Percentiles rank a stretch among this genome's conserved stretches.
These are phyloP conservation scores for Phacellophora camtschatica DNA, from an alignment of 30 jellyfish, hydroid and myxozoan genomes.

Conservation along the genomic window DNA sequence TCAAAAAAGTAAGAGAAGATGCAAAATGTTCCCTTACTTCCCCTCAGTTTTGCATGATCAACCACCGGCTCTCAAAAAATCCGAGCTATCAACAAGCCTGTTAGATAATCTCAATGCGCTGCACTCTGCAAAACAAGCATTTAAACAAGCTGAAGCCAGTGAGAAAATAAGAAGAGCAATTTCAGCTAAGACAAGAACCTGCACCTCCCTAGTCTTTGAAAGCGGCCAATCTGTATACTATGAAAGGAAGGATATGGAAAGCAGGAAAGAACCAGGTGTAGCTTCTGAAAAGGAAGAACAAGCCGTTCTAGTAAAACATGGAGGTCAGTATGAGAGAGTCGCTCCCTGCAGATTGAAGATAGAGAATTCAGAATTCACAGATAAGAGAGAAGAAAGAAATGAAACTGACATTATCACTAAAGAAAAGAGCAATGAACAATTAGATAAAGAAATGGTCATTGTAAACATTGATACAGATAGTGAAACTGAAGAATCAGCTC, in stretches of 20 bases:
- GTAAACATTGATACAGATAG: no score
- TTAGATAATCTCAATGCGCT: conserved; percentile 4
- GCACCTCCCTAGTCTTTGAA: not conserved
- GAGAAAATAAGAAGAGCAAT: conserved; percentile 23
- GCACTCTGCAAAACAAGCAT: conserved; percentile 53
- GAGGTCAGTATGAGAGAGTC: conserved; percentile 18
- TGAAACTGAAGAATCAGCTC: no score
- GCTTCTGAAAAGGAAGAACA: not conserved
- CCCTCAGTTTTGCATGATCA: conserved; percentile 7
- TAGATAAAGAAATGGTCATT: no score
- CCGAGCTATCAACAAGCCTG: not conserved
- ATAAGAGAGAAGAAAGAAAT: no score
- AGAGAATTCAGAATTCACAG: no score
- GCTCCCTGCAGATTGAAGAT: no score
- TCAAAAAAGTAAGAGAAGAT: not conserved
- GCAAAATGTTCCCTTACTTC: not conserved
- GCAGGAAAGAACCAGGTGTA: not conserved
- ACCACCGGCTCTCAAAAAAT: conserved; percentile 21
- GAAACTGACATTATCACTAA: no score
- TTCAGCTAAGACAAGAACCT: conserved; percentile 30
- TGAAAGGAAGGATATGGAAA: not conserved
- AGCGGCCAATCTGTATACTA: not conserved
- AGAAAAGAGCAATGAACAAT: no score
- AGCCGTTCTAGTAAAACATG: conserved; percentile 14
- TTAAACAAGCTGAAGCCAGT: conserved; percentile 19